Evolutionary conservation across 1,140 invertebrate species (phyloP), one percentile per base, ranked within the genome.

Genomic region (Drepana arcuata): DNA sequence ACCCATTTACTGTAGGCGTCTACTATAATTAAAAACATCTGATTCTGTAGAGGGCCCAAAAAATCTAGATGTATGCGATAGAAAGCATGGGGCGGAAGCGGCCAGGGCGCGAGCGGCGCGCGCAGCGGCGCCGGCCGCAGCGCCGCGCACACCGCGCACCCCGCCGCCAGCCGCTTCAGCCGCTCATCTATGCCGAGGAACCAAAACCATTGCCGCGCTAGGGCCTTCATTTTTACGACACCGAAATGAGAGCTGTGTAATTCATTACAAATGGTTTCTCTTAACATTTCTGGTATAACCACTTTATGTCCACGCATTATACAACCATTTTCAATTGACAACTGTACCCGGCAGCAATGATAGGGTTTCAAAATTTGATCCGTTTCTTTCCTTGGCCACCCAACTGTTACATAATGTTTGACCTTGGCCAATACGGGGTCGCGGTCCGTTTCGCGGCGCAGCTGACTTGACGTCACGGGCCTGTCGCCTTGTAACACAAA

Each of bases 221-320:
- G 46, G 0, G 46, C 40, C 12, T 43, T 36, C 31, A 42, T 48
- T 43, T 61, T 56, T 7, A 48, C 40, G 7, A 58, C 34, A 1
- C 54, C 49, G 10, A 58, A 49, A 42, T 58, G 54, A 11, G 54
- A 47, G 13, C 37, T 46, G 36, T 54, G 47, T 12, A 54, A 25
- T 28, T 59, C 55, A 0, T 33, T 37, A 16, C 35, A 45, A 7
- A 59, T 9, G 7, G 9, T 33, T n/a, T 35, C 18, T 15, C 21
- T 31, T 29, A 53, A 37, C 0, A n/a, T 9, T 4, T n/a, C 2
- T 0, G 47, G 55, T 14, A 53, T 33, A 2, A 53, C 34, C 2
- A 57, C 36, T 16, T 48, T 52, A 30, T 55, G 50, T 0, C 50
- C 50, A 1, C 50, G 26, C 43, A 52, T 52, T 24, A 52, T 14